Percentiles rank a stretch among this genome's conserved stretches.
Conservation (phyloP, 2,888 invertebrate genomes). For the Oasisia sp. region DNA sequence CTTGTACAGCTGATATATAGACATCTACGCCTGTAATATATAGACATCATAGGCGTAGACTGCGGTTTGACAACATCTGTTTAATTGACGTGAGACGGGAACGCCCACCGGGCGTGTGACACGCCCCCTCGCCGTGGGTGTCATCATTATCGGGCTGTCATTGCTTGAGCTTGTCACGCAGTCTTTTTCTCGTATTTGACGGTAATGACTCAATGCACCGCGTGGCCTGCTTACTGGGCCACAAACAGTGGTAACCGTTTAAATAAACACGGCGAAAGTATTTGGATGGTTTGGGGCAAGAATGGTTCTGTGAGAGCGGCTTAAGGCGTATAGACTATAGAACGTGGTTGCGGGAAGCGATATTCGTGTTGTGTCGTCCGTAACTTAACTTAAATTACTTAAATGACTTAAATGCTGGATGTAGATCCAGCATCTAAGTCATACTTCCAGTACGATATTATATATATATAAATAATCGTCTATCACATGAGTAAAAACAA, state of each 20-base stretch:
- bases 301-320: neutral
- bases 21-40: too few species aligned
- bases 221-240: neutral
- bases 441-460: too few species aligned
- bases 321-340: neutral
- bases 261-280: neutral
- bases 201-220: constrained; percentile 8
- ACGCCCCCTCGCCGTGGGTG: neutral
- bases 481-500: too few species aligned
- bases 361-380: neutral
- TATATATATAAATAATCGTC: too few species aligned
- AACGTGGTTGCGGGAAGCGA: neutral
- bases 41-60: too few species aligned
- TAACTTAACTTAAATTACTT: neutral
- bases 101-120: neutral
- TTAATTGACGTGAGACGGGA: neutral
- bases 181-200: neutral
- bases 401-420: neutral
- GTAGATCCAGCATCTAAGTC: too few species aligned
- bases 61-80: neutral
- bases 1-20: too few species aligned
- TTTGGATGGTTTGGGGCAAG: neutral
- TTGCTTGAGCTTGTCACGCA: neutral
- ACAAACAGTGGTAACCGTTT: neutral
- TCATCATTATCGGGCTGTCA: neutral